A percentile compares a stretch with the other conserved stretches of the same genome.
phyloP scores from a whole-genome alignment of 2,113 vertebrate genomes.

The Todiramphus chloris region DNA sequence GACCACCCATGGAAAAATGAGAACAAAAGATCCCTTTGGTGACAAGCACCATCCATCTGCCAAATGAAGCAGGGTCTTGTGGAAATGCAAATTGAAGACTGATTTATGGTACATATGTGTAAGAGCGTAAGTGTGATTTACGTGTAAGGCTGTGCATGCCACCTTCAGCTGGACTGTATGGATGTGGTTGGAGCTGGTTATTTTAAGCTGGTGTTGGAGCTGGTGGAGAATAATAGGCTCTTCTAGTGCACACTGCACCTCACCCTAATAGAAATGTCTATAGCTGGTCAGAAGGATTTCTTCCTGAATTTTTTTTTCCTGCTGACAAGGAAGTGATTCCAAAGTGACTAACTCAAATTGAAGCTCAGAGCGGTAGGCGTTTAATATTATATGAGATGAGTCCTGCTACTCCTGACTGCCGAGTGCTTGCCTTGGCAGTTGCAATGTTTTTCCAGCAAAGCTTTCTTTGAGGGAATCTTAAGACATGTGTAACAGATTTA shows the following conservation, averaged over 20 bases:
- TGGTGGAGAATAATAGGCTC: not conserved
- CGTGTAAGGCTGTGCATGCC: not conserved
- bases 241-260: not conserved
- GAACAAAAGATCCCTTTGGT: conserved; percentile 8
- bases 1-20: conserved; percentile 10
- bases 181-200: not conserved
- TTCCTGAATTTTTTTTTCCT: conserved; percentile 29
- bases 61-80: not conserved
- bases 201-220: not conserved
- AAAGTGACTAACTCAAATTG: conserved; percentile 34
- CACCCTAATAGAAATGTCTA: not conserved
- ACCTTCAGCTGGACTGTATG: not conserved
- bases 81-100: not conserved
- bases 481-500: conserved; percentile 41
- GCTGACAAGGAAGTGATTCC: conserved; percentile 41
- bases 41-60: not conserved
- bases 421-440: conserved; percentile 48
- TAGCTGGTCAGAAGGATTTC: conserved; percentile 30
- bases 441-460: conserved; percentile 48
- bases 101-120: not conserved
- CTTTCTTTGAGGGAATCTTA: conserved; percentile 46
- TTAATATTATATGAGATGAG: conserved; percentile 20
- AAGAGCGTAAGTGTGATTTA: not conserved
- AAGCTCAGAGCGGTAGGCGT: conserved; percentile 29
- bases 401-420: conserved; percentile 30